phyloP scores from a whole-genome alignment of 2,797 vertebrate genomes.

The Tiaroga cobitis region DNA sequence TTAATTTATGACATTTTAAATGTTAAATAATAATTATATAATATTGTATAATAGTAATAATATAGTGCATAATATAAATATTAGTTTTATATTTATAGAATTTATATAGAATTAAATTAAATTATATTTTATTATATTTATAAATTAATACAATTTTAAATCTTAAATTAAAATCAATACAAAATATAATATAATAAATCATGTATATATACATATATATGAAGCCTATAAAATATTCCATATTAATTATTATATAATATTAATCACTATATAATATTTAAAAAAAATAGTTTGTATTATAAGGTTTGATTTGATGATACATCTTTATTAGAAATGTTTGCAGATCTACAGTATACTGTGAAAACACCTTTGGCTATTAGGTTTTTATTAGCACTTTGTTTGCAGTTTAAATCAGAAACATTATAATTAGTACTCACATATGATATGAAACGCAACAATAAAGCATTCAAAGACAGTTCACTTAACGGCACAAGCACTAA shows the following conservation, averaged over 20 bases:
- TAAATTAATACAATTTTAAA: background rate
- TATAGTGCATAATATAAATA: background rate
- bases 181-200: background rate
- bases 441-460: background rate
- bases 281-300: background rate
- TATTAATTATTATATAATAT: background rate
- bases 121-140: background rate
- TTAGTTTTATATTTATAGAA: background rate
- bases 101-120: background rate
- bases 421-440: background rate
- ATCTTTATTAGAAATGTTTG: background rate
- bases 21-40: background rate
- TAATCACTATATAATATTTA: background rate
- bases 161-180: background rate
- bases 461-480: background rate
- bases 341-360: background rate
- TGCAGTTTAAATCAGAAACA: background rate
- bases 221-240: background rate
- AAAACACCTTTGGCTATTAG: background rate
- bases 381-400: background rate
- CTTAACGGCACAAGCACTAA: constrained; percentile 9
- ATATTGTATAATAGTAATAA: background rate
- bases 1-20: background rate
- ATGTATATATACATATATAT: too few species aligned
- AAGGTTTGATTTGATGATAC: background rate